Percentiles rank a stretch among this genome's conserved stretches.
Conservation (phyloP, 2,113 vertebrate genomes). For the Varanus komodoensis region DNA sequence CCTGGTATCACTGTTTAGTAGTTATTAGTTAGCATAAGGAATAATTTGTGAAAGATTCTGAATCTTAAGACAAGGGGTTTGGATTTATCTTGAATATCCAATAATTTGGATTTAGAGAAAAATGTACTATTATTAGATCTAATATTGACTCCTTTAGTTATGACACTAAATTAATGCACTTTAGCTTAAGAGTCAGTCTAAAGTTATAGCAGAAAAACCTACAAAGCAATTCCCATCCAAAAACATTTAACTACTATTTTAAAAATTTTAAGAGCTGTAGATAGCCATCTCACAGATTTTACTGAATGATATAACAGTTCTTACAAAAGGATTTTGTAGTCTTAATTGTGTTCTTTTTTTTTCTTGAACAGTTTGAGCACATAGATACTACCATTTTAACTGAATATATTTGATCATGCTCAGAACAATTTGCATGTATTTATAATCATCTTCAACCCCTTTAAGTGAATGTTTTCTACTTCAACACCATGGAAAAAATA, state of each 20-base stretch:
- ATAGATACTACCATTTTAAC: slow-evolving; percentile 42
- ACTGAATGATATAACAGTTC: not conserved
- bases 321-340: not conserved
- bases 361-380: slow-evolving; percentile 38
- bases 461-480: slow-evolving; percentile 42
- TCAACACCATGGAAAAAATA: slow-evolving; percentile 16
- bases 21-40: not conserved
- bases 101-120: not conserved
- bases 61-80: not conserved
- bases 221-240: not conserved
- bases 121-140: not conserved
- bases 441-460: slow-evolving; percentile 32
- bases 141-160: not conserved
- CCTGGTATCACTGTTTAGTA: not conserved
- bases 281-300: not conserved
- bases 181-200: not conserved
- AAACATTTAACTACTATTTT: not conserved
- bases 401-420: slow-evolving; percentile 30
- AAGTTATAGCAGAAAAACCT: not conserved
- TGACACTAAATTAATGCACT: not conserved
- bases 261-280: not conserved
- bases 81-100: not conserved
- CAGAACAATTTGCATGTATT: slow-evolving; percentile 15
- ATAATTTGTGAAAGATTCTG: not conserved
- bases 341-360: not conserved